These are phyloP conservation scores for Thamnaconus septentrionalis DNA, from an alignment of 2,113 vertebrate genomes.

Conservation along the genomic window DNA sequence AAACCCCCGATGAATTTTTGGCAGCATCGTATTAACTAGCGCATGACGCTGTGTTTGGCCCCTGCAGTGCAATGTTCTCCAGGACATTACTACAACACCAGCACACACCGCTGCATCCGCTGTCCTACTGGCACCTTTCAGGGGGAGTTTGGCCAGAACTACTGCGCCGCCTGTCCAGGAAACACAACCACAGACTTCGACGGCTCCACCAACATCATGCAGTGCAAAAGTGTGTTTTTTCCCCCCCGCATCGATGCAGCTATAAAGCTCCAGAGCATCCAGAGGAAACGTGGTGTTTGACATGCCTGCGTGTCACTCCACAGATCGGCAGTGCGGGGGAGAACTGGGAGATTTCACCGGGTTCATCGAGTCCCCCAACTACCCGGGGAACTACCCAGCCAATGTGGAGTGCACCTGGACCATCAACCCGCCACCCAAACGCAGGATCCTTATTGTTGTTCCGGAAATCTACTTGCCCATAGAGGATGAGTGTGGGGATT, in stretches of 20 bases:
- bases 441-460: conserved; percentile 94
- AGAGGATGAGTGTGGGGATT: conserved; percentile 97
- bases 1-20: neutral
- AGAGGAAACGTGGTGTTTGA: conserved; percentile 11
- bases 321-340: conserved; percentile 93
- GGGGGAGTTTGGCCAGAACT: conserved; percentile 93
- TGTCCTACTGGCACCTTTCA: conserved; percentile 87
- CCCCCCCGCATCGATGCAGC: too few relatives aligned
- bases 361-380: conserved; percentile 97
- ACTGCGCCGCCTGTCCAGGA: conserved; percentile 90
- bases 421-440: conserved; percentile 92
- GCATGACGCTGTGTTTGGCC: conserved; percentile 5
- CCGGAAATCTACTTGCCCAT: conserved; percentile 97
- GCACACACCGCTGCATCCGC: conserved; percentile 95
- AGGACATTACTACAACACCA: conserved; percentile 95
- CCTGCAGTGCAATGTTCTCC: conserved; percentile 91
- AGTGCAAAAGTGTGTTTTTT: conserved; percentile 88
- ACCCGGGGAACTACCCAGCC: conserved; percentile 95
- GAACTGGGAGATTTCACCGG: conserved; percentile 94
- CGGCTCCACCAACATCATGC: conserved; percentile 92
- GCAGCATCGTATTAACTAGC: neutral
- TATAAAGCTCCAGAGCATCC: neutral
- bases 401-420: conserved; percentile 95
- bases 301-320: conserved; percentile 37
- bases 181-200: conserved; percentile 97